Evolutionary conservation across 2,888 invertebrate genomes (phyloP).

Genomic region (Mechanitis mazaeus): DNA sequence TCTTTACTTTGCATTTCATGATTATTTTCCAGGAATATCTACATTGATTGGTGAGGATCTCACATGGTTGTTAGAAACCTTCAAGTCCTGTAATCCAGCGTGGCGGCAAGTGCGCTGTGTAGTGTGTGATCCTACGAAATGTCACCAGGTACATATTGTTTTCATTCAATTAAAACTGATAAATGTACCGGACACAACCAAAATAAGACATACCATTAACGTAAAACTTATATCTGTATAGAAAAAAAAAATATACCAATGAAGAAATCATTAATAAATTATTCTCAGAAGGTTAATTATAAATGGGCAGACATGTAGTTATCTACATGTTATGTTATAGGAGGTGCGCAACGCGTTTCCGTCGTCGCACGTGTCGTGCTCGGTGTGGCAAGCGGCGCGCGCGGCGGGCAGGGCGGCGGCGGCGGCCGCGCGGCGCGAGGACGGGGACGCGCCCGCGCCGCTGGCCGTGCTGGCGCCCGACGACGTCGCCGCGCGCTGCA

Average conservation of each 20-base stretch:
- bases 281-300: no score
- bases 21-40: conserved; percentile 56
- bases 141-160: conserved; percentile 49
- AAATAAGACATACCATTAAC: no score
- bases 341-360: conserved; percentile 60
- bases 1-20: no score
- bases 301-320: no score
- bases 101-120: conserved; percentile 72
- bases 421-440: conserved; percentile 35
- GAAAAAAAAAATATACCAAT: no score
- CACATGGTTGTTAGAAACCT: conserved; percentile 67
- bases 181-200: no score
- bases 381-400: conserved; percentile 66
- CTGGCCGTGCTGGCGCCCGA: conserved; percentile 28
- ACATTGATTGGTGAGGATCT: conserved; percentile 67
- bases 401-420: conserved; percentile 42
- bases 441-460: conserved; percentile 23
- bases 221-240: no score
- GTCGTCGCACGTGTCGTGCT: conserved; percentile 62
- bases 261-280: no score
- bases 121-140: conserved; percentile 65
- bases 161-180: no score
- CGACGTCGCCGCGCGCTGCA: conserved; percentile 54
- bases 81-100: conserved; percentile 72
- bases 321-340: conserved; percentile 34